These are phyloP conservation scores for Sarcoramphus papa DNA, from an alignment of 2,797 vertebrate species.

Conservation along the genomic window DNA sequence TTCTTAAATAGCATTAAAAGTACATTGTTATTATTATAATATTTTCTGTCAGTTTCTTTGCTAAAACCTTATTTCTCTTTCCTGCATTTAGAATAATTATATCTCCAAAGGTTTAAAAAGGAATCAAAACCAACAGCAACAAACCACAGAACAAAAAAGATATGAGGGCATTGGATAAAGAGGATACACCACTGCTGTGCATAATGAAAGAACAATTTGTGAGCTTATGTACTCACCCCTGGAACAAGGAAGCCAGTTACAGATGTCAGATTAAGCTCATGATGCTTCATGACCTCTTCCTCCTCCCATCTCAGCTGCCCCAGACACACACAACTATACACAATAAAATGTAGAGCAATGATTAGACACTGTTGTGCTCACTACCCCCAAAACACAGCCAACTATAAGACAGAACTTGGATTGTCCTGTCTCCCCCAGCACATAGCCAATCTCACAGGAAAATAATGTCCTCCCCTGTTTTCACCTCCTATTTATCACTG, in stretches of 20 bases:
- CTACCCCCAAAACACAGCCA: background rate
- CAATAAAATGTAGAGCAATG: background rate
- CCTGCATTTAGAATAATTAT: background rate
- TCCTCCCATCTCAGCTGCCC: background rate
- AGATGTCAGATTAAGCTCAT: background rate
- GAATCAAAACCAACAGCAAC: background rate
- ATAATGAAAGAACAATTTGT: background rate
- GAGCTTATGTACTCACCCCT: background rate
- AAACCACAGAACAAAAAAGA: background rate
- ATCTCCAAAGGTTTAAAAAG: background rate
- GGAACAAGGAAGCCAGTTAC: background rate
- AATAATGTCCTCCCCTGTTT: background rate
- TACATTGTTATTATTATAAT: background rate
- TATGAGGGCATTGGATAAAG: background rate
- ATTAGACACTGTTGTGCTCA: fast-evolving
- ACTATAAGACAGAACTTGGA: background rate
- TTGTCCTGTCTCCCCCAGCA: background rate
- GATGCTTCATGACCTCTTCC: background rate
- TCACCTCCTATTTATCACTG: background rate
- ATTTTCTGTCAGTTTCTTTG: background rate
- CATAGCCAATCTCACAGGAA: background rate
- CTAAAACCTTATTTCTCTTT: background rate
- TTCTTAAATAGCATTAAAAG: background rate
- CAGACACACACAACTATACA: background rate
- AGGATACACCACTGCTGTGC: background rate